phyloP scores from a whole-genome alignment of 2,888 invertebrate species.

The Hololepta plana region DNA sequence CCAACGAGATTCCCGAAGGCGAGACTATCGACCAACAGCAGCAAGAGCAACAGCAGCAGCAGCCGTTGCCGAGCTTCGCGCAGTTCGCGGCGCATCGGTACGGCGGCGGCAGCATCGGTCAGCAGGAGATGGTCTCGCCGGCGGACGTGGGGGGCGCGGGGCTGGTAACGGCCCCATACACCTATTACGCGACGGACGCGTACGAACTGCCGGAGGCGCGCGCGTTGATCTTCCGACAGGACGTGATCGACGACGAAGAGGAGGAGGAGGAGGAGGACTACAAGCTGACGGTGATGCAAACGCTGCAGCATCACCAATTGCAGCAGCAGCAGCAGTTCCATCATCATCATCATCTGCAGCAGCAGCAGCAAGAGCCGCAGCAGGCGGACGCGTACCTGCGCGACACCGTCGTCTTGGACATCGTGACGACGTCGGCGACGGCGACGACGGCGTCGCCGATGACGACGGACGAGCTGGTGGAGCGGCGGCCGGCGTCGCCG shows the following conservation, averaged over 20 bases:
- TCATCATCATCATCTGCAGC: too few species aligned
- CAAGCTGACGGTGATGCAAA: slow-evolving; percentile 26
- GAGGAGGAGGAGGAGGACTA: slow-evolving; percentile 11
- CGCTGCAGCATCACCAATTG: slow-evolving; percentile 7
- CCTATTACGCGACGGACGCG: slow-evolving; percentile 12
- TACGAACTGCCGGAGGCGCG: slow-evolving; percentile 6
- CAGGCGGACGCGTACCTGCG: slow-evolving; percentile 5
- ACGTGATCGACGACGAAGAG: slow-evolving; percentile 3
- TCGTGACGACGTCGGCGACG: too few species aligned
- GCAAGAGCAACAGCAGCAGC: slow-evolving; percentile 14
- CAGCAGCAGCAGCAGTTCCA: too few species aligned
- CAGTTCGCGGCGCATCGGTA: slow-evolving; percentile 35
- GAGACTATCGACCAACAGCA: too few species aligned
- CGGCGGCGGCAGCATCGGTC: slow-evolving; percentile 14
- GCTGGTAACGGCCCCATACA: slow-evolving; percentile 24
- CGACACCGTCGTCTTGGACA: slow-evolving; percentile 2
- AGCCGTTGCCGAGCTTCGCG: slow-evolving; percentile 46
- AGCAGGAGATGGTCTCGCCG: slow-evolving; percentile 26
- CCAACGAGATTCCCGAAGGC: too few species aligned
- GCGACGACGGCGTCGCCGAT: background rate
- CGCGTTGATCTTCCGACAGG: slow-evolving; percentile 2
- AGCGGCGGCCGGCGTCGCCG: slow-evolving; percentile 17
- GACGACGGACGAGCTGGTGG: too few species aligned
- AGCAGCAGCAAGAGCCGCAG: slow-evolving; percentile 1
- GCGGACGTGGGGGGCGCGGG: slow-evolving; percentile 68